A percentile compares a stretch with the other conserved stretches of the same genome.
phyloP scores from a whole-genome alignment of 2,797 vertebrate species.

The Cuculus canorus region DNA sequence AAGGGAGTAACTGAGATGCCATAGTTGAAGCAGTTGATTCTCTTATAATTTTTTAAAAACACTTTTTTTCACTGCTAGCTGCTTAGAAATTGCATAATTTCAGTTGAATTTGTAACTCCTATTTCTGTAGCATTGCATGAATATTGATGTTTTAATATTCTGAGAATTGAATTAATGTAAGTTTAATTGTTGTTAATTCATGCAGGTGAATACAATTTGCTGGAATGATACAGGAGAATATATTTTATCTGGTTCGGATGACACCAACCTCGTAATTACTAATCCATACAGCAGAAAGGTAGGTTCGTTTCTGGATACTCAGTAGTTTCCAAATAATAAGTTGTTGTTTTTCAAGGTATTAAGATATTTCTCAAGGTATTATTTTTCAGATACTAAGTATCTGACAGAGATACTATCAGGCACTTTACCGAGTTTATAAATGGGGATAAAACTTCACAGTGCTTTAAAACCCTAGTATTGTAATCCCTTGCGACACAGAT shows the following conservation, averaged over 20 bases:
- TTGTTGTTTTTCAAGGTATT: neutral
- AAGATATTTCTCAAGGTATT: neutral
- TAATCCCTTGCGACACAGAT: neutral
- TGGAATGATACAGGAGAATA: slow-evolving; percentile 99
- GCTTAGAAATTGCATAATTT: neutral
- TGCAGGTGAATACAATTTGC: slow-evolving; percentile 97
- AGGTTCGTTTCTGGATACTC: slow-evolving; percentile 27
- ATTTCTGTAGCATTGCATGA: neutral
- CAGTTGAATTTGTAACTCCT: neutral
- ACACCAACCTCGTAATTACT: slow-evolving; percentile 95
- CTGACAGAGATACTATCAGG: neutral
- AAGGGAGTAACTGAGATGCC: neutral
- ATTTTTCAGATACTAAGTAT: neutral
- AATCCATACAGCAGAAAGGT: slow-evolving; percentile 99
- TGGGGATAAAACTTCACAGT: neutral
- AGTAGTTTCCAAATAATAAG: neutral
- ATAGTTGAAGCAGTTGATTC: slow-evolving; percentile 10
- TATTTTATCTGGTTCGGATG: slow-evolving; percentile 96
- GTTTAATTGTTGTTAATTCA: slow-evolving; percentile 16
- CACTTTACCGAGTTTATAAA: neutral
- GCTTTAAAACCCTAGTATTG: neutral
- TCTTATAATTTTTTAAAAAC: slow-evolving; percentile 31
- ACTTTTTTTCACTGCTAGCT: neutral
- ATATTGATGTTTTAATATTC: neutral
- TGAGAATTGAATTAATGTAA: neutral